These are phyloP conservation scores for Anoplophora glabripennis DNA, from an alignment of 1,140 invertebrate species.

Conservation along the genomic window DNA sequence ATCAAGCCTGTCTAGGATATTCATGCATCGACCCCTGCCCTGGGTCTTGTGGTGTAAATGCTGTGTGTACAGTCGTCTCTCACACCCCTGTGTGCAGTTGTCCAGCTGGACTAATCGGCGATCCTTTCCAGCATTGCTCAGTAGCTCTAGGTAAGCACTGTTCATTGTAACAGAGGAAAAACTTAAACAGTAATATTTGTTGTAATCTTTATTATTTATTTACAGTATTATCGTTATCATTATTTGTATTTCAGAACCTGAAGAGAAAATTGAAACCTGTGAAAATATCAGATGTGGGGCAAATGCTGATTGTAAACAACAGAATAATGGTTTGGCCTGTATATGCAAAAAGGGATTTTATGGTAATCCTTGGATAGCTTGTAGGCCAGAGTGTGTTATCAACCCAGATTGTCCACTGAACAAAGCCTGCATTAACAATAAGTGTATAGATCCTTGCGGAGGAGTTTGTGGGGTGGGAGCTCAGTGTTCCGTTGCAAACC, in stretches of 20 bases:
- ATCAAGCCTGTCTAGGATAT: constrained; percentile 72
- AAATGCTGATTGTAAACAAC: constrained; percentile 68
- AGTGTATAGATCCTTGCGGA: constrained; percentile 75
- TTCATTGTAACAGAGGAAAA: neutral
- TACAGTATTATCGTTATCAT: constrained; percentile 4
- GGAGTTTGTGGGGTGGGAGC: constrained; percentile 75
- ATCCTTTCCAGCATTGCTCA: constrained; percentile 77
- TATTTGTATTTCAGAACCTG: constrained; percentile 40
- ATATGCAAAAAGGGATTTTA: constrained; percentile 65
- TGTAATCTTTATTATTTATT: neutral
- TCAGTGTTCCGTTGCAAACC: constrained; percentile 72
- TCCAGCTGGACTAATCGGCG: constrained; percentile 68
- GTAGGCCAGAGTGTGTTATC: constrained; percentile 74
- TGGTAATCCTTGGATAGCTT: constrained; percentile 72
- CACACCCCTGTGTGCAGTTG: constrained; percentile 78
- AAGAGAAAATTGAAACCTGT: constrained; percentile 61
- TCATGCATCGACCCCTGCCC: constrained; percentile 77
- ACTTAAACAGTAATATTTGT: neutral
- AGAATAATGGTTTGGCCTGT: constrained; percentile 58
- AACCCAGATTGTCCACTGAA: constrained; percentile 71
- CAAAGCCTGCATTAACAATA: constrained; percentile 73
- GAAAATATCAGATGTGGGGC: constrained; percentile 64
- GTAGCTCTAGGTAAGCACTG: constrained; percentile 50
- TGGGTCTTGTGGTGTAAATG: constrained; percentile 77
- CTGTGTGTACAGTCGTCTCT: constrained; percentile 69